Conservation (phyloP, 2,888 invertebrate species). For the Gortyna flavago region DNA sequence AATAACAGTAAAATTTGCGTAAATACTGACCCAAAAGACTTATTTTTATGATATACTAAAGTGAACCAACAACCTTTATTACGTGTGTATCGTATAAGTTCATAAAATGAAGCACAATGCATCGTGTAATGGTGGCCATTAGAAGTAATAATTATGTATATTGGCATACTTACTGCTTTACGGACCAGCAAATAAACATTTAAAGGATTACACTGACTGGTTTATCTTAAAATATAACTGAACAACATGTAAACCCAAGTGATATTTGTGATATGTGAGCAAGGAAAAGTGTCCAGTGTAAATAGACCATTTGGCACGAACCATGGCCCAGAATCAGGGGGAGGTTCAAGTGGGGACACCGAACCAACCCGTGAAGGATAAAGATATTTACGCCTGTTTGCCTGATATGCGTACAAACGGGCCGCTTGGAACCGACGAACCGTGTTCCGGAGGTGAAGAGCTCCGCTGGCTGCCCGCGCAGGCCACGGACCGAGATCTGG, state of each 20-base stretch:
- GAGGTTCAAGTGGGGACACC: slow-evolving; percentile 89
- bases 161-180: slow-evolving; percentile 88
- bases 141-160: slow-evolving; percentile 89
- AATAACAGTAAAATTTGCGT: slow-evolving; percentile 79
- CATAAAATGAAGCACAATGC: slow-evolving; percentile 86
- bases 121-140: slow-evolving; percentile 91
- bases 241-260: slow-evolving; percentile 82
- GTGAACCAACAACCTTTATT: slow-evolving; percentile 74
- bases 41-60: slow-evolving; percentile 73
- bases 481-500: slow-evolving; percentile 97
- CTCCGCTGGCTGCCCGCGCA: slow-evolving; percentile 98
- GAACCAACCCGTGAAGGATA: slow-evolving; percentile 88
- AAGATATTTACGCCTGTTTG: slow-evolving; percentile 89
- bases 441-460: slow-evolving; percentile 93
- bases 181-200: slow-evolving; percentile 81
- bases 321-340: slow-evolving; percentile 89
- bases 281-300: slow-evolving; percentile 81
- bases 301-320: slow-evolving; percentile 80
- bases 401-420: slow-evolving; percentile 90
- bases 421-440: slow-evolving; percentile 86
- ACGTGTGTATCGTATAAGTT: slow-evolving; percentile 75
- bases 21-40: slow-evolving; percentile 75
- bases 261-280: slow-evolving; percentile 80
- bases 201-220: slow-evolving; percentile 72
- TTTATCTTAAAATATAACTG: slow-evolving; percentile 71